Evolutionary conservation across 2,113 vertebrate genomes (phyloP).

Genomic region (Paradoxurus hermaphroditus): DNA sequence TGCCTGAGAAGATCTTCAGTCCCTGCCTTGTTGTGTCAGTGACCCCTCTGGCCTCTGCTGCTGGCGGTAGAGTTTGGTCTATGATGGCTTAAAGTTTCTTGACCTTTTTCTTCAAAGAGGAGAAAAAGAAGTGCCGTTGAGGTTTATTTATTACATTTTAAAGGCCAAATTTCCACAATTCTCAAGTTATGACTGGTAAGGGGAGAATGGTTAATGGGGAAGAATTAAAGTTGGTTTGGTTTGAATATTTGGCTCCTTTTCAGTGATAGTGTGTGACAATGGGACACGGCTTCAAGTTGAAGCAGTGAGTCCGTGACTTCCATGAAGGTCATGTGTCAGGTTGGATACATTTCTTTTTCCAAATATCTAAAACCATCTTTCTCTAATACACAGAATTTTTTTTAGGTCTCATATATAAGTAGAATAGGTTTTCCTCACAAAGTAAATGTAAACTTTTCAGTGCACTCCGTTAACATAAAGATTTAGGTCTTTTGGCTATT

Average conservation of each 20-base stretch:
- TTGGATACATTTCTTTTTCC: not conserved
- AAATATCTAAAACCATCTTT: not conserved
- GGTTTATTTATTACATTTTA: not conserved
- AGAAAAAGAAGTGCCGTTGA: not conserved
- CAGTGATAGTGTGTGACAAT: rapidly evolving
- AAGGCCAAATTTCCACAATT: not conserved
- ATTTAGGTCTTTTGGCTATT: not conserved
- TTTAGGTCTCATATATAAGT: not conserved
- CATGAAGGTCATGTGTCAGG: not conserved
- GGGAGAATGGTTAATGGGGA: not conserved
- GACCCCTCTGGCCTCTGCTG: not conserved
- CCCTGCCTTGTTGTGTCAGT: no score
- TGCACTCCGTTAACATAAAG: not conserved
- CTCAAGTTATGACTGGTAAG: not conserved
- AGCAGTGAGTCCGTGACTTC: not conserved
- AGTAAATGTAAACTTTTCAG: not conserved
- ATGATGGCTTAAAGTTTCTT: not conserved
- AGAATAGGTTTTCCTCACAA: not conserved
- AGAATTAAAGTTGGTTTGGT: not conserved
- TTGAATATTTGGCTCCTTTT: not conserved
- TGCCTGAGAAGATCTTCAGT: not conserved
- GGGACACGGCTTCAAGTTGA: not conserved
- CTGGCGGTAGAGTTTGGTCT: not conserved
- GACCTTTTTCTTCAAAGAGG: not conserved
- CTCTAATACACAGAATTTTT: not conserved